Evolutionary conservation across 92 coral and sea anemone species (phyloP).

Genomic region (Umimayanthus kanabou): DNA sequence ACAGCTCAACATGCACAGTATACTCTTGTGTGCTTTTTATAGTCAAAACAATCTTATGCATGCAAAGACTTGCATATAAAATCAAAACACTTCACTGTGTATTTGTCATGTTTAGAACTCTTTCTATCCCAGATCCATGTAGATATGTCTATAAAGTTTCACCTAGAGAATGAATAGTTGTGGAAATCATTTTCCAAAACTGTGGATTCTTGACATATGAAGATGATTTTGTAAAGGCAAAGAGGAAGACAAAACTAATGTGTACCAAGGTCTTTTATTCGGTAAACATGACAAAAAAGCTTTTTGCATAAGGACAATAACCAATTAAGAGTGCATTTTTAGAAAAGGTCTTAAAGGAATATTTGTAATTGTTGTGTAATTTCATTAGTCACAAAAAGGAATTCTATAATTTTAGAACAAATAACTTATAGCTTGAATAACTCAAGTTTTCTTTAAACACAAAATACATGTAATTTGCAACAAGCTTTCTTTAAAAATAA

Average conservation of each 20-base stretch:
- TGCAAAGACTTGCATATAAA: conserved; percentile 4
- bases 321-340: conserved; percentile 4
- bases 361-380: neutral
- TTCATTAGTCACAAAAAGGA: conserved; percentile 11
- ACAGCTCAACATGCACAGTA: neutral
- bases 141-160: neutral
- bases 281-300: conserved; percentile 22
- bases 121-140: neutral
- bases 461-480: neutral
- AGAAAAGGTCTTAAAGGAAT: neutral
- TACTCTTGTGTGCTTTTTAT: neutral
- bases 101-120: neutral
- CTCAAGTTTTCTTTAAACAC: neutral
- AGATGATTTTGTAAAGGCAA: neutral
- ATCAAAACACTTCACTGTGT: neutral
- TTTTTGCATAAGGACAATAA: conserved; percentile 35
- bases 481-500: neutral
- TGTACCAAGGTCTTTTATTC: conserved; percentile 9
- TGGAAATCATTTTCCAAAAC: neutral
- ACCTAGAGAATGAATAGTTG: neutral
- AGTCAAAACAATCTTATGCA: conserved; percentile 15
- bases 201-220: neutral
- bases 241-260: neutral
- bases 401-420: neutral
- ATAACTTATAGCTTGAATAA: neutral